Conservation (phyloP, 2,888 invertebrate genomes). For the Atrina japonica region DNA sequence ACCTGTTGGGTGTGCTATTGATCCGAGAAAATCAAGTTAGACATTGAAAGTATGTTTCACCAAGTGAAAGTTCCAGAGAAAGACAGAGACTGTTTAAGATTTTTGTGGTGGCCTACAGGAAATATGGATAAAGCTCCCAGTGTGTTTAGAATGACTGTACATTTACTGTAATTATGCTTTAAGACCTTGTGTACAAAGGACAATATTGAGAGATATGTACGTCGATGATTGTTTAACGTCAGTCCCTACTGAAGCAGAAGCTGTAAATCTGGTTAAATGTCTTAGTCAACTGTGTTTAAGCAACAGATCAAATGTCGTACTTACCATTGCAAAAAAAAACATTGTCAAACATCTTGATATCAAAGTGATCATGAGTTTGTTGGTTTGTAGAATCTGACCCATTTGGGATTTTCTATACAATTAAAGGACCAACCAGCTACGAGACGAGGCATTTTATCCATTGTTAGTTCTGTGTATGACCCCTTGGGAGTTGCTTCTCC, state of each 20-base stretch:
- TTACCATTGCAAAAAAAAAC: conserved; percentile 7
- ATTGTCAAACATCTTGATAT: conserved; percentile 10
- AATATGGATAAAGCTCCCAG: conserved; percentile 1
- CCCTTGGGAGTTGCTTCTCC: conserved; percentile 34
- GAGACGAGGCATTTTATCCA: conserved; percentile 31
- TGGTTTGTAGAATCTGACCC: conserved; percentile 31
- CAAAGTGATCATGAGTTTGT: conserved; percentile 12
- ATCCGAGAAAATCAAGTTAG: conserved; percentile 22
- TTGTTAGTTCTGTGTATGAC: conserved; percentile 40
- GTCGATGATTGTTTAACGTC: conserved; percentile 30
- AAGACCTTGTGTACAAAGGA: neutral
- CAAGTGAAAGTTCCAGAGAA: conserved; percentile 27
- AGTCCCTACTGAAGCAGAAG: conserved; percentile 3
- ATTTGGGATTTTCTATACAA: conserved; percentile 7
- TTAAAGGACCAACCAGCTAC: conserved; percentile 20
- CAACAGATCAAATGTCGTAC: no score
- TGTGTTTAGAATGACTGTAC: conserved; percentile 28
- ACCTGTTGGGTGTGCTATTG: conserved; percentile 26
- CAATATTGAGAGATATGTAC: conserved; percentile 20
- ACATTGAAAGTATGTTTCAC: no score
- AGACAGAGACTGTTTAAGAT: no score
- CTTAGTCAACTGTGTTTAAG: conserved; percentile 14
- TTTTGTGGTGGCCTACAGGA: conserved; percentile 32
- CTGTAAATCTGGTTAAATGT: conserved; percentile 5
- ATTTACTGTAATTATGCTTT: conserved; percentile 26